A percentile compares a stretch with the other conserved stretches of the same genome.
Evolutionary conservation across 2,888 invertebrate genomes (phyloP).

Genomic region (Hybos culiciformis): DNA sequence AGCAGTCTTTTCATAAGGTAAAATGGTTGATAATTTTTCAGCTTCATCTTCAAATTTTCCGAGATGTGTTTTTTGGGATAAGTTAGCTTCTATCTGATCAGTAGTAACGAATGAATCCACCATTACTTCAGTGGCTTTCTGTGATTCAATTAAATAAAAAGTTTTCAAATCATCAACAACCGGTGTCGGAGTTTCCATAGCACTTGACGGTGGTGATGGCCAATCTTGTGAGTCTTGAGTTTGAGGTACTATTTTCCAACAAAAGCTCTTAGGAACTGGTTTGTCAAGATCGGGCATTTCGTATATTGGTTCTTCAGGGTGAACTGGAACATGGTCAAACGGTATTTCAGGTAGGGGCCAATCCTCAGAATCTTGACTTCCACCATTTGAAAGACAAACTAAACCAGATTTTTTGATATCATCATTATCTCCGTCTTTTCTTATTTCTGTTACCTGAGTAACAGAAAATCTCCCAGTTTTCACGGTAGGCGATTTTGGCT

Average conservation of each 20-base stretch:
- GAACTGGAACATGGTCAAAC: conserved; percentile 33
- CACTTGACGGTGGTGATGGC: conserved; percentile 65
- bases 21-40: conserved; percentile 31
- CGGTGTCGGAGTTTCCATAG: conserved; percentile 46
- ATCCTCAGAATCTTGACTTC: conserved; percentile 61
- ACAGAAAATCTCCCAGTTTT: conserved; percentile 32
- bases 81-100: conserved; percentile 42
- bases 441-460: conserved; percentile 33
- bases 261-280: conserved; percentile 33
- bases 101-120: conserved; percentile 56
- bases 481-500: conserved; percentile 37
- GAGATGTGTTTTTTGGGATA: conserved; percentile 34
- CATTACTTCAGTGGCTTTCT: conserved; percentile 63
- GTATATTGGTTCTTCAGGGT: conserved; percentile 27
- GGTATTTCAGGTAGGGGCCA: conserved; percentile 65
- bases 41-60: conserved; percentile 31
- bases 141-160: conserved; percentile 63
- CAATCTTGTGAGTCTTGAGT: conserved; percentile 65
- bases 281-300: conserved; percentile 32
- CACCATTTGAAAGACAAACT: conserved; percentile 37
- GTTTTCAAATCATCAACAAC: conserved; percentile 66
- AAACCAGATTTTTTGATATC: conserved; percentile 28
- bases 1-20: conserved; percentile 32
- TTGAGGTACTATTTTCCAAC: conserved; percentile 34
- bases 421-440: conserved; percentile 17